Percentiles rank a stretch among this genome's conserved stretches.
phyloP scores from a whole-genome alignment of 1,140 invertebrate species.

The Anoplolepis gracilipes region DNA sequence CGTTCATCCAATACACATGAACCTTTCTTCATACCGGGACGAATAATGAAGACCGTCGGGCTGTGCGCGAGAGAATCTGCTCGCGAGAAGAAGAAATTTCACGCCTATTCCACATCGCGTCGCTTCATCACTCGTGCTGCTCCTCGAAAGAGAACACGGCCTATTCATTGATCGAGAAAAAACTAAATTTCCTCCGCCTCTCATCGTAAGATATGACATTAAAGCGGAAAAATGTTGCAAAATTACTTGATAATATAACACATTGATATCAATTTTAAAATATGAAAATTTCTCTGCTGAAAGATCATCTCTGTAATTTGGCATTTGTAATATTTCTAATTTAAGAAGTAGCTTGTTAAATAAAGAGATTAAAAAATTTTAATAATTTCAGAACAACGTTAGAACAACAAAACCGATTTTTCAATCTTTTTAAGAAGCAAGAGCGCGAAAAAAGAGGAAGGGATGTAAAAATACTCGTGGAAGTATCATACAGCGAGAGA shows the following conservation, averaged over 20 bases:
- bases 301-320: background rate
- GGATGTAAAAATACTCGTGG: background rate
- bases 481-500: background rate
- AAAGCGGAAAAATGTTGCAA: background rate
- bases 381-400: background rate
- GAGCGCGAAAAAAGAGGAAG: background rate
- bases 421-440: background rate
- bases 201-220: background rate
- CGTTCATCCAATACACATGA: background rate
- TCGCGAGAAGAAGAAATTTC: constrained; percentile 28
- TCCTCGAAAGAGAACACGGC: background rate
- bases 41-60: constrained; percentile 40
- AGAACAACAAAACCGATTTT: background rate
- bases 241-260: too few species aligned
- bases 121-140: constrained; percentile 16
- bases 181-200: background rate
- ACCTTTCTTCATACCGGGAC: background rate
- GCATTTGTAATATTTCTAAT: background rate
- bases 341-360: background rate
- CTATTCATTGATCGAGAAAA: background rate
- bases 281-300: background rate
- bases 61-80: constrained; percentile 11
- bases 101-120: constrained; percentile 21
- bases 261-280: too few species aligned
- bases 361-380: background rate